phyloP scores from a whole-genome alignment of 1,140 invertebrate genomes.

The Sminthurides bifidus region DNA sequence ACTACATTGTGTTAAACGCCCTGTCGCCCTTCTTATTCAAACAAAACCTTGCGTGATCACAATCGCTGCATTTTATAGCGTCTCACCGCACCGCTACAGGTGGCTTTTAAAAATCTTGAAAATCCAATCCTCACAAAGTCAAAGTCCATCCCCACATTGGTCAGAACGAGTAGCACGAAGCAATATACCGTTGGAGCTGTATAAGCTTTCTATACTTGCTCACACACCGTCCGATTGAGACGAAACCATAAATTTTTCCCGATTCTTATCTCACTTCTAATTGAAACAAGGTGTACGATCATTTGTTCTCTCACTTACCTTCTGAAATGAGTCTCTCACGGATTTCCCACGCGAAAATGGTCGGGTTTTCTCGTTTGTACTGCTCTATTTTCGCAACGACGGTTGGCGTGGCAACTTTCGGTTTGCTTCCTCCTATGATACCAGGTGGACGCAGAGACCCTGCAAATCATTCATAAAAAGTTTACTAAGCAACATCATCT shows the following conservation, averaged over 20 bases:
- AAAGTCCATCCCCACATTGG: not conserved
- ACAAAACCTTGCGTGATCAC: no score
- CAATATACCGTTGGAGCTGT: not conserved
- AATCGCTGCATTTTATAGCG: no score
- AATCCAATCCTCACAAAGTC: conserved; percentile 7
- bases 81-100: no score
- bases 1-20: no score
- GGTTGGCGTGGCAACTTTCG: conserved; percentile 92
- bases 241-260: conserved; percentile 20
- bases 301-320: conserved; percentile 48
- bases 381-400: conserved; percentile 92
- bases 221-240: conserved; percentile 12
- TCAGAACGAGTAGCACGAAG: not conserved
- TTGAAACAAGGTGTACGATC: conserved; percentile 24
- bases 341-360: conserved; percentile 96
- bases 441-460: conserved; percentile 86
- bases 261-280: conserved; percentile 21
- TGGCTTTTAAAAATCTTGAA: no score
- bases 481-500: not conserved
- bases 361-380: conserved; percentile 93
- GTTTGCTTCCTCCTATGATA: conserved; percentile 95
- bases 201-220: not conserved
- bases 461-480: conserved; percentile 37
- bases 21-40: no score
- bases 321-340: conserved; percentile 84